Base-by-base conservation (phyloP, 2,113 vertebrate species). In the Notothenia rossii region DNA sequence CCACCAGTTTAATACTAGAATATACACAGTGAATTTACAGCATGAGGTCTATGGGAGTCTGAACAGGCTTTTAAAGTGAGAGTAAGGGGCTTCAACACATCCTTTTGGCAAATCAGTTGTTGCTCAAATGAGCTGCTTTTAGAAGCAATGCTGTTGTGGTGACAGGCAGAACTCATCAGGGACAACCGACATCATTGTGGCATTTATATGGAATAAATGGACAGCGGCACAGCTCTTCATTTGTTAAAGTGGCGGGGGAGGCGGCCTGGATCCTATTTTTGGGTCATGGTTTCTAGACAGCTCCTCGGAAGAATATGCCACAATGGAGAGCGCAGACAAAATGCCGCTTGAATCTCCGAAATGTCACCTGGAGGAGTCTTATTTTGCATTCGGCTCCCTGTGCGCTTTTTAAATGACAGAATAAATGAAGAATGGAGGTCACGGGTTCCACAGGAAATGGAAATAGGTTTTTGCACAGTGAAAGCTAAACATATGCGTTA, bases 11-110 rank as follows among this genome's bases (percentile, higher is more conserved):
- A 53, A 55, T 68, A 50, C 49, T n/a, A 59, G 36, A 64, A 73
- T 77, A 68, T 53, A 86, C 71, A 84, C 54, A 20, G 71, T 89
- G 83, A 72, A 76, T 84, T 84, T 78, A 74, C 78, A 86, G 18
- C 62, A 77, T 55, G 75, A 77, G 53, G n/a, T 72, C 65, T 3
- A 20, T 17, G 40, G 46, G 54, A 12, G 63, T 55, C 49, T 58
- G 43, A n/a, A 25, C 10, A 40, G 33, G 62, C 56, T 55, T 40
- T 53, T 56, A 13, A 69, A 62, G 75, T 67, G 66, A 75, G 18
- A 67, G 75, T 48, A 50, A 62, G 72, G 40, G 72, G 45, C 10
- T 54, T 75, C 8, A 18, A 14, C 22, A 50, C 22, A 53, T 46
- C 40, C 56, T 46, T 40, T 7, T 40, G 36, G 36, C 36, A 40